Evolutionary conservation across 2,797 vertebrate species (phyloP).

Genomic region (Enteromius viviparus): DNA sequence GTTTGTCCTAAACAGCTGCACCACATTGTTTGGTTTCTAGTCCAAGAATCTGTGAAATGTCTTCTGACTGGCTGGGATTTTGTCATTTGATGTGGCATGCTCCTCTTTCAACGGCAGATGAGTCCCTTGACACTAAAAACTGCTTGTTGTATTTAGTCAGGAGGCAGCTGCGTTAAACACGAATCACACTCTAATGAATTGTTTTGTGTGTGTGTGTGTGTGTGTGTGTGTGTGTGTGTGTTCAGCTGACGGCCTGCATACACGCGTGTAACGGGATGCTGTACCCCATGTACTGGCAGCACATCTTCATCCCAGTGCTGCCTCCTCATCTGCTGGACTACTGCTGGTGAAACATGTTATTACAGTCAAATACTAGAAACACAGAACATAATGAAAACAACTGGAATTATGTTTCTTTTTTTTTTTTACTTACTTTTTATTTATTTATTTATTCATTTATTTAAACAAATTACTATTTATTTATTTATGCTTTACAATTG

Average conservation of each 20-base stretch:
- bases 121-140: not conserved
- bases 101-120: not conserved
- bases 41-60: not conserved
- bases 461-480: not conserved
- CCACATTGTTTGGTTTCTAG: not conserved
- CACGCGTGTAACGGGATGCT: conserved; percentile 84
- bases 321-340: conserved; percentile 91
- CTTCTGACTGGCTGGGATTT: not conserved
- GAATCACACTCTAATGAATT: not conserved
- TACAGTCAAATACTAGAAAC: not conserved
- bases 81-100: not conserved
- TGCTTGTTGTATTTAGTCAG: not conserved
- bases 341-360: conserved; percentile 79
- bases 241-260: conserved; percentile 80
- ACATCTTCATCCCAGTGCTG: conserved; percentile 90
- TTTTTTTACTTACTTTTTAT: not conserved
- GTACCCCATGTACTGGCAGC: conserved; percentile 93
- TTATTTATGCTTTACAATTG: too few relatives aligned
- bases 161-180: not conserved
- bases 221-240: conserved; percentile 41
- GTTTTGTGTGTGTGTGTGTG: conserved; percentile 37
- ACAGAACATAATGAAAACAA: not conserved
- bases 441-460: not conserved
- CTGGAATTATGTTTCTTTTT: not conserved
- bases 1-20: not conserved